phyloP scores from a whole-genome alignment of 2,113 vertebrate genomes.

The Hystrix brachyura region DNA sequence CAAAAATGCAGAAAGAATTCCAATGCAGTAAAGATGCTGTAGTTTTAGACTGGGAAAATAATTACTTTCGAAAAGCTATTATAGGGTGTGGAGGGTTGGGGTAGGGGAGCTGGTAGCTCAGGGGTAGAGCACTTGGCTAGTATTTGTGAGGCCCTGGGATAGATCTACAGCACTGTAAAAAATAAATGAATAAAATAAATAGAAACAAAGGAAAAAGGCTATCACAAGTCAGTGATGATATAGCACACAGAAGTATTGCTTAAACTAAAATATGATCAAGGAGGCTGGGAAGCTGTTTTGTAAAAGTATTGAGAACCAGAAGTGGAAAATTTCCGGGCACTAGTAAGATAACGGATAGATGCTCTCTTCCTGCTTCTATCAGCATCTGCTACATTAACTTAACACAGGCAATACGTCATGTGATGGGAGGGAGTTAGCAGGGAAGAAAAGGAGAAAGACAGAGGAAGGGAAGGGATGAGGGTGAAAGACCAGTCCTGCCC shows the following conservation, averaged over 20 bases:
- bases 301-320: slow-evolving; percentile 61
- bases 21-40: not conserved
- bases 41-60: slow-evolving; percentile 22
- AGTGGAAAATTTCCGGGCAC: slow-evolving; percentile 67
- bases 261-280: slow-evolving; percentile 44
- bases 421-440: not conserved
- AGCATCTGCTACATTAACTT: slow-evolving; percentile 73
- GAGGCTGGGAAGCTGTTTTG: slow-evolving; percentile 21
- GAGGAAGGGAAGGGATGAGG: slow-evolving; percentile 37
- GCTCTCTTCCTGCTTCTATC: slow-evolving; percentile 69
- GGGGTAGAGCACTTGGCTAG: not conserved
- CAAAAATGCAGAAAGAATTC: not conserved
- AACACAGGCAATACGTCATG: slow-evolving; percentile 23
- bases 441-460: not conserved
- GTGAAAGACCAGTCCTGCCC: slow-evolving; percentile 66
- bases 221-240: slow-evolving; percentile 32
- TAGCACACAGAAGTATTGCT: not conserved
- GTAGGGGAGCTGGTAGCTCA: not conserved
- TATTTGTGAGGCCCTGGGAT: not conserved
- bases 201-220: not conserved
- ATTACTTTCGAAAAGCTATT: not conserved
- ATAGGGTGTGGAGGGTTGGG: not conserved
- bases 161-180: not conserved
- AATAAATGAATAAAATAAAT: not conserved
- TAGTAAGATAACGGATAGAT: slow-evolving; percentile 48